These are phyloP conservation scores for Saturnia japonica DNA, from an alignment of 2,888 invertebrate species.

Conservation along the genomic window DNA sequence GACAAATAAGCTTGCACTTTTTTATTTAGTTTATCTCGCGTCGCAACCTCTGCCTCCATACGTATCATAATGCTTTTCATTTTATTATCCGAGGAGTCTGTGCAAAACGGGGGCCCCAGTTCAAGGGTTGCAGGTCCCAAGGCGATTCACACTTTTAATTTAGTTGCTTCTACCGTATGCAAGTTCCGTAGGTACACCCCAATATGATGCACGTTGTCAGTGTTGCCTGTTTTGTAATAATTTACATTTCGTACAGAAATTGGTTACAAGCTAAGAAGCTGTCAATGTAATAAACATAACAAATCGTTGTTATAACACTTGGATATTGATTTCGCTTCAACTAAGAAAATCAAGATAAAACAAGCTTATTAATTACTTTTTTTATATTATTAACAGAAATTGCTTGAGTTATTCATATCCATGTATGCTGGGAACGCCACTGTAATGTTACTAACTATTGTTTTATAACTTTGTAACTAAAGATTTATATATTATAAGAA, in stretches of 20 bases:
- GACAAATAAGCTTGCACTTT: constrained; percentile 61
- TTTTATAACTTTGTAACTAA: no score
- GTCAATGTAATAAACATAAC: not conserved
- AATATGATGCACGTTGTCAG: not conserved
- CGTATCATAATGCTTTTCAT: constrained; percentile 77
- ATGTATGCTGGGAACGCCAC: not conserved
- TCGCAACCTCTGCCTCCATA: constrained; percentile 68
- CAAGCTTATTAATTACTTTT: not conserved
- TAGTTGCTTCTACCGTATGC: constrained; percentile 80
- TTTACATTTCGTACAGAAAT: not conserved
- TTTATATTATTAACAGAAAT: not conserved
- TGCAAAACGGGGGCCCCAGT: constrained; percentile 48
- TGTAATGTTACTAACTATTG: no score
- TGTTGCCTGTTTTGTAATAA: constrained; percentile 4
- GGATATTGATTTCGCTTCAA: not conserved
- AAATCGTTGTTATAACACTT: not conserved
- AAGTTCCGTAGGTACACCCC: constrained; percentile 62
- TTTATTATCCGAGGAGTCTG: constrained; percentile 66
- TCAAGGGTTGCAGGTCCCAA: constrained; percentile 48
- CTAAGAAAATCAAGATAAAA: not conserved
- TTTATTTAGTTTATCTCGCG: constrained; percentile 69
- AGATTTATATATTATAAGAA: no score
- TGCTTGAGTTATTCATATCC: not conserved
- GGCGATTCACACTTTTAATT: constrained; percentile 81
- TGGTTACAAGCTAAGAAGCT: not conserved